Base-by-base conservation (phyloP, 2,797 vertebrate species). In the Macropodus opercularis region DNA sequence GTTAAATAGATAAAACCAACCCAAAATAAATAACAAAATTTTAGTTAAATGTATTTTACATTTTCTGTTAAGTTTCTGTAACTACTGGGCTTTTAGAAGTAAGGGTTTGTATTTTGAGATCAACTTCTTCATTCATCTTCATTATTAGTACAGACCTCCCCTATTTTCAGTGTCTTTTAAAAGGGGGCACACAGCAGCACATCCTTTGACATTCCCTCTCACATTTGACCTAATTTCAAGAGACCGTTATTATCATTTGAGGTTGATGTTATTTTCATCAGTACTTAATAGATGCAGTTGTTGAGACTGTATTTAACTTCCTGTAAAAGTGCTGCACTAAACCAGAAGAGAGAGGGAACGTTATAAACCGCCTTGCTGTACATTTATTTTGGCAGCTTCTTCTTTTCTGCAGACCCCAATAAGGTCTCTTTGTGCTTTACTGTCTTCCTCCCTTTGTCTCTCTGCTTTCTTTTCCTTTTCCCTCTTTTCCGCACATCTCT, bases 71-170 rank as follows among this genome's bases (percentile, higher is more conserved):
- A 55, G n/a, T 59, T 32, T 49, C 27, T 76, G 3, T 41, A 43
- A 53, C 17, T 47, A 66, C 22, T 0, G 65, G 84, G 82, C 38
- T 73, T 70, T 71, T 72, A 42, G 64, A 82, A 86, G 88, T 90
- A 92, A 92, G 90, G 80, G 81, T 91, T 91, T 92, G 93, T 84
- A 87, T 91, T 92, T 90, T 92, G 87, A 89, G 79, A 69, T 64
- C 23, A 34, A 19, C 47, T 36, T 11, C 63, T 69, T 77, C 40
- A 17, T 55, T 76, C 7, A 54, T 76, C 18, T 52, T 75, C 47
- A 6, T 55, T 34, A 15, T 56, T 21, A 31, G 63, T 34, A 15
- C 18, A n/a, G 23, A 27, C 18, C 14, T 13, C 6, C 67, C 39
- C 29, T 21, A 13, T 27, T 44, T 41, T 47, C 17, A 50, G 38